Conservation (phyloP, 2,888 invertebrate species). For the Laothoe populi region DNA sequence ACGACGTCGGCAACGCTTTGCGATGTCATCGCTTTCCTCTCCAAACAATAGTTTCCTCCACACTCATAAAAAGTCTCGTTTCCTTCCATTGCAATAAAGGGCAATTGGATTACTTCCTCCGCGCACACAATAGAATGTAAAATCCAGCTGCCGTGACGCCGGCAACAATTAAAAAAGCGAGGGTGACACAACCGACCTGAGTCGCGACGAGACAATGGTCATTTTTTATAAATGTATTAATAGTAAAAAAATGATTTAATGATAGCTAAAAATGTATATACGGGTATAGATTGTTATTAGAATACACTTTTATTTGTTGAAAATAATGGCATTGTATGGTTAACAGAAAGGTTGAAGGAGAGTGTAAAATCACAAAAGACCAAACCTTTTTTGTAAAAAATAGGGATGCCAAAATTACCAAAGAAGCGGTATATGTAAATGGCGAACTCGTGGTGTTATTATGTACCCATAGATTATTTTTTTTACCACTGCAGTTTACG, state of each 20-base stretch:
- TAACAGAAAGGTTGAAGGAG: too few species aligned
- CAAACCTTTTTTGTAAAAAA: too few species aligned
- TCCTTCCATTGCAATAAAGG: slow-evolving; percentile 67
- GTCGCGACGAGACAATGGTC: slow-evolving; percentile 31
- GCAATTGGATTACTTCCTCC: slow-evolving; percentile 77
- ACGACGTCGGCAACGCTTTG: slow-evolving; percentile 10
- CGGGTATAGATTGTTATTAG: too few species aligned
- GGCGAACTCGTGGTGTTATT: too few species aligned
- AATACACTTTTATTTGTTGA: too few species aligned
- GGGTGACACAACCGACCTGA: slow-evolving; percentile 46
- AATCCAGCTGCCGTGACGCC: slow-evolving; percentile 62
- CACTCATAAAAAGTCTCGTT: slow-evolving; percentile 63
- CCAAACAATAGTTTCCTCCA: slow-evolving; percentile 58
- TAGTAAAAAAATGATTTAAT: neutral
- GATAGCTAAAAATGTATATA: too few species aligned
- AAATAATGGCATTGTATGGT: too few species aligned
- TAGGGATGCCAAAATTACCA: too few species aligned
- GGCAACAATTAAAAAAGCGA: slow-evolving; percentile 52
- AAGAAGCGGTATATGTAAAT: too few species aligned
- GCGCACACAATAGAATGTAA: slow-evolving; percentile 71
- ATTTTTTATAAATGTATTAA: neutral
- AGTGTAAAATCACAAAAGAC: too few species aligned
- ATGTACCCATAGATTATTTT: neutral
- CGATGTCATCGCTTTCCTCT: slow-evolving; percentile 37
- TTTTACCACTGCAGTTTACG: neutral